A percentile compares a stretch with the other conserved stretches of the same genome.
Evolutionary conservation across 2,888 invertebrate species (phyloP).

Genomic region (Gerris lacustris): DNA sequence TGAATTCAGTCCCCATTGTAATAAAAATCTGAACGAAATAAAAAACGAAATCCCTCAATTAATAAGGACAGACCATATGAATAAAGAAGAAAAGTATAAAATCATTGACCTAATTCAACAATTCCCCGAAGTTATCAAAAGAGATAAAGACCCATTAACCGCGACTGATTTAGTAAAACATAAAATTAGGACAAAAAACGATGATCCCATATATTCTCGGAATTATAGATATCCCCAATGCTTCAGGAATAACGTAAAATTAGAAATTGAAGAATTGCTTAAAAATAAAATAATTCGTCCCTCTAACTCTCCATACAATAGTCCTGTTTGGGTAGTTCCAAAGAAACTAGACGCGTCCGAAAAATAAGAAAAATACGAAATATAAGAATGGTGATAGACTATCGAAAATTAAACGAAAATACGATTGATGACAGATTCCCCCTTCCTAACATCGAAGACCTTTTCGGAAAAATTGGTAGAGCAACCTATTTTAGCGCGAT

Average conservation of each 20-base stretch:
- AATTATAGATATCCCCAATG: conserved; percentile 20
- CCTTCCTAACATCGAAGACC: conserved; percentile 19
- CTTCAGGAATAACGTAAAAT: conserved; percentile 18
- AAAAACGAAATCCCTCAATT: conserved; percentile 5
- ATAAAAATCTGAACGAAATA: conserved; percentile 10
- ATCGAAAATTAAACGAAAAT: conserved; percentile 15
- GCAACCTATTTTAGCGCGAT: conserved; percentile 28
- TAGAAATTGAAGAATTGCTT: conserved; percentile 16
- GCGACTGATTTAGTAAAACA: conserved; percentile 19
- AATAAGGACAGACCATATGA: conserved; percentile 17
- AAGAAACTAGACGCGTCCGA: conserved; percentile 17
- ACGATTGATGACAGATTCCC: conserved; percentile 20
- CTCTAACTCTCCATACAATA: conserved; percentile 17
- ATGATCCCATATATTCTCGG: conserved; percentile 18
- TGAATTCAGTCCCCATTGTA: neutral
- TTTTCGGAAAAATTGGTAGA: conserved; percentile 27
- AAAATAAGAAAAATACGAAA: conserved; percentile 16
- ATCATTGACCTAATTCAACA: conserved; percentile 10
- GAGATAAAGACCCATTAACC: conserved; percentile 16
- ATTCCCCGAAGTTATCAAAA: conserved; percentile 19
- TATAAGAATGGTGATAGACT: conserved; percentile 17
- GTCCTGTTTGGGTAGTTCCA: conserved; percentile 19
- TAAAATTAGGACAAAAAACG: conserved; percentile 18
- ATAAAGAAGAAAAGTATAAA: conserved; percentile 13
- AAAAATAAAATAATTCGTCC: conserved; percentile 19